Percentiles rank a stretch among this genome's conserved stretches.
Conservation (phyloP, 92 coral and sea anemone genomes). For the Epizoanthus ramosus region DNA sequence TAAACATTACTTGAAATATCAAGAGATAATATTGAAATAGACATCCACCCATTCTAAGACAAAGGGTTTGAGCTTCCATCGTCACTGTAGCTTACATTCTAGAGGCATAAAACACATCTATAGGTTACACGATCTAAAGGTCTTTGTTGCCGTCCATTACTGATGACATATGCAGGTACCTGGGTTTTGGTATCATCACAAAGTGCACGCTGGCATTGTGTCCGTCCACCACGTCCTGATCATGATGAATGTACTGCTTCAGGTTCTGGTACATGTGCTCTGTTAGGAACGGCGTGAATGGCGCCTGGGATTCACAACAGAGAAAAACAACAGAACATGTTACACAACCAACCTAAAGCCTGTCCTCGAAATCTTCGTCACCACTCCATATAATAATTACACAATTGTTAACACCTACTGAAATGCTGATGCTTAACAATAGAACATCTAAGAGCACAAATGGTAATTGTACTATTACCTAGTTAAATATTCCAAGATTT, state of each 20-base stretch:
- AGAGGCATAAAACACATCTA: not conserved
- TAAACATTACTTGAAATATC: no score
- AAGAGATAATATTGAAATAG: no score
- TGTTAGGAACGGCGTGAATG: slow-evolving; percentile 97
- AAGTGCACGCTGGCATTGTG: slow-evolving; percentile 89
- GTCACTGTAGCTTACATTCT: no score
- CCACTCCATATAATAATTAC: no score
- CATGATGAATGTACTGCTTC: slow-evolving; percentile 82
- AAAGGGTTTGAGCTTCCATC: no score
- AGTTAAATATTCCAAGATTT: no score
- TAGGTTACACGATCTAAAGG: no score
- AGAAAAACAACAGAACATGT: not conserved
- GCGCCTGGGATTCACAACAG: slow-evolving; percentile 63
- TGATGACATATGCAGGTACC: slow-evolving; percentile 40
- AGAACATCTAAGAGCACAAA: no score
- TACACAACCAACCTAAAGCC: not conserved
- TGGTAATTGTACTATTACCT: no score
- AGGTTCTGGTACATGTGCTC: slow-evolving; percentile 91
- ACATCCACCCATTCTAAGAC: no score
- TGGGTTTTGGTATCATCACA: slow-evolving; percentile 84
- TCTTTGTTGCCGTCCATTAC: not conserved
- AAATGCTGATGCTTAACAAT: no score
- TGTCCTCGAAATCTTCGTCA: not conserved
- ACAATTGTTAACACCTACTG: no score
- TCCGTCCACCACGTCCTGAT: slow-evolving; percentile 54